Evolutionary conservation across 2,797 vertebrate genomes (phyloP).

Genomic region (Eospalax fontanierii): DNA sequence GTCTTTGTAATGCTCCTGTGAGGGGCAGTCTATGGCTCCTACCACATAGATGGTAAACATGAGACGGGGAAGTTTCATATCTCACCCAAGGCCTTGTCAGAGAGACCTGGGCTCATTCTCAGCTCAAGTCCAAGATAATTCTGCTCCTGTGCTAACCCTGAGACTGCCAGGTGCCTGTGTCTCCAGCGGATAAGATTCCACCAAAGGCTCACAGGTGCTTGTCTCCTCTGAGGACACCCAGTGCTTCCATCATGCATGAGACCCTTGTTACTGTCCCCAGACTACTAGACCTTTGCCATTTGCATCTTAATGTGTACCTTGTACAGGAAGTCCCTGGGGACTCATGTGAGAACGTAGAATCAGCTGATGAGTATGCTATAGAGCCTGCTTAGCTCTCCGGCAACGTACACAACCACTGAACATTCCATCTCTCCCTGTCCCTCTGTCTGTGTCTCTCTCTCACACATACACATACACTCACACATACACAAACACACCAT

Average conservation of each 20-base stretch:
- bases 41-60: neutral
- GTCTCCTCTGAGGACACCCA: neutral
- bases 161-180: neutral
- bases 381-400: neutral
- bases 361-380: neutral
- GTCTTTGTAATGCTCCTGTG: neutral
- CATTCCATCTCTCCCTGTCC: too few species aligned
- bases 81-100: neutral
- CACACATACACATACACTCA: neutral
- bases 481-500: neutral
- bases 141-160: neutral
- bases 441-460: too few species aligned
- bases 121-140: neutral
- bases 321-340: neutral
- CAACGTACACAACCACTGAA: neutral
- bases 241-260: neutral
- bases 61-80: neutral
- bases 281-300: neutral
- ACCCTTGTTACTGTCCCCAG: neutral
- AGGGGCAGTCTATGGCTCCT: neutral
- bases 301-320: neutral
- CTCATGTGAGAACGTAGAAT: neutral
- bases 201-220: neutral
- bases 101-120: neutral
- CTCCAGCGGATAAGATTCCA: neutral